phyloP scores from a whole-genome alignment of 2,113 vertebrate genomes.

The Limnothrissa miodon region DNA sequence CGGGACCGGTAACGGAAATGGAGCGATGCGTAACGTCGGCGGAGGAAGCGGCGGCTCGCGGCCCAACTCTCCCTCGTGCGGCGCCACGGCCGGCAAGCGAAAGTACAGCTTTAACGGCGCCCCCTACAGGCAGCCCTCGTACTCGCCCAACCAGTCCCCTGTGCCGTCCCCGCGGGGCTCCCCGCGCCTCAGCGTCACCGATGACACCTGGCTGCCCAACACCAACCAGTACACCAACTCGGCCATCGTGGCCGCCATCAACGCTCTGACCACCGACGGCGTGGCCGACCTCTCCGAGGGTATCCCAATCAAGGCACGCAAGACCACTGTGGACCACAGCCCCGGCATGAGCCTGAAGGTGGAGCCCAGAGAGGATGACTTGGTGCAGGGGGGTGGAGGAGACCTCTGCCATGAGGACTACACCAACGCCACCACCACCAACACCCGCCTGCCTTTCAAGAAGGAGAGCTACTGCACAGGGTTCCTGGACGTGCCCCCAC shows the following conservation, averaged over 20 bases:
- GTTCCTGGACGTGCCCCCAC: constrained; percentile 90
- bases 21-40: background rate
- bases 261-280: constrained; percentile 91
- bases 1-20: background rate
- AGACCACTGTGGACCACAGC: constrained; percentile 81
- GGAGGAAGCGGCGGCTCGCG: constrained; percentile 76
- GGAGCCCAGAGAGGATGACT: constrained; percentile 82
- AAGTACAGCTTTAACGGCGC: constrained; percentile 86
- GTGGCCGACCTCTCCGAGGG: constrained; percentile 84
- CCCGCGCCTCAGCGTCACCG: constrained; percentile 81
- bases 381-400: constrained; percentile 59
- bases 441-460: constrained; percentile 83
- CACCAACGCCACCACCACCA: constrained; percentile 44
- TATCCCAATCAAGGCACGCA: constrained; percentile 88
- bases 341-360: constrained; percentile 85
- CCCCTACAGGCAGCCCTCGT: constrained; percentile 75
- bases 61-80: constrained; percentile 84
- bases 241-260: constrained; percentile 93
- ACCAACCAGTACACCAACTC: constrained; percentile 96
- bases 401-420: constrained; percentile 84
- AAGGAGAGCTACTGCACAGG: constrained; percentile 89
- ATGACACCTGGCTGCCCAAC: constrained; percentile 87
- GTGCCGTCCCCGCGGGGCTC: constrained; percentile 84
- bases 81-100: constrained; percentile 80
- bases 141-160: constrained; percentile 84